Percentiles rank a stretch among this genome's conserved stretches.
These are phyloP conservation scores for Phrynocephalus forsythii DNA, from an alignment of 2,797 vertebrate species.

Conservation along the genomic window DNA sequence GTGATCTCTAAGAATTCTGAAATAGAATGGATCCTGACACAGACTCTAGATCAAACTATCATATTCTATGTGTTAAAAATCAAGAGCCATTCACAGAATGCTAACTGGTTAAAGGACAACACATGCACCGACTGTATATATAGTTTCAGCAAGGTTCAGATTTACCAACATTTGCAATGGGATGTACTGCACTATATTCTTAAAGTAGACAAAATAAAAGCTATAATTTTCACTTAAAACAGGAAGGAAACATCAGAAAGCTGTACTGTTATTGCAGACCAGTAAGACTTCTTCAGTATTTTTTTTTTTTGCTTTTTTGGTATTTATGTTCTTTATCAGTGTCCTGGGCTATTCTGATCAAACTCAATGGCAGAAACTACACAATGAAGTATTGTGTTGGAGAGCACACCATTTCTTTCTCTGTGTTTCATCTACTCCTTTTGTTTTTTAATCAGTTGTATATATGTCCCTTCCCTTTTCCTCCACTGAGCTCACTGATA, in stretches of 20 bases:
- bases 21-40: no score
- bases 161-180: not conserved
- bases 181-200: not conserved
- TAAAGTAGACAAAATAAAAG: not conserved
- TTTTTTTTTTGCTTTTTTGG: no score
- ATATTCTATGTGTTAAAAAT: no score
- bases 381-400: not conserved
- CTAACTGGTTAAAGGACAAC: no score
- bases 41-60: no score
- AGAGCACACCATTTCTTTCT: not conserved
- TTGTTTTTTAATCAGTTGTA: not conserved
- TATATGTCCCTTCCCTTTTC: not conserved
- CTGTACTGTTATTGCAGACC: not conserved
- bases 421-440: not conserved
- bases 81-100: no score
- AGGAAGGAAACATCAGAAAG: not conserved
- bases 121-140: not conserved
- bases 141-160: not conserved
- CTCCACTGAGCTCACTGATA: not conserved
- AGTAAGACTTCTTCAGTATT: not conserved
- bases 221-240: not conserved
- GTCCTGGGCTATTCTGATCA: not conserved
- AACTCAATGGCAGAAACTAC: not conserved
- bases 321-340: not conserved
- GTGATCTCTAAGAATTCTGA: no score